phyloP scores from a whole-genome alignment of 1,140 invertebrate genomes.

The Teleopsis dalmanni region DNA sequence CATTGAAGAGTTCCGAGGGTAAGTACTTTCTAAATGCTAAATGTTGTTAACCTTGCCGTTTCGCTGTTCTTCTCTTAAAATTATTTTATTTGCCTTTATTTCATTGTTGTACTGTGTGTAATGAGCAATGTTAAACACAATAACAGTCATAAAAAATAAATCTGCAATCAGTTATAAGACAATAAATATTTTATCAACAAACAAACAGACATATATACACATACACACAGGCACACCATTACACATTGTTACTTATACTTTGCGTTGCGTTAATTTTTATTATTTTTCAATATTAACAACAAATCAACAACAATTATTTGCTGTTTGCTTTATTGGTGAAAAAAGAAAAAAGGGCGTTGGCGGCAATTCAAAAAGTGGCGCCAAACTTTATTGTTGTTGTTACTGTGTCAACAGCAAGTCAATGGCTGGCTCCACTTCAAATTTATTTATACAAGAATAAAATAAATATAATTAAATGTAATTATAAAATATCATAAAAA shows the following conservation, averaged over 20 bases:
- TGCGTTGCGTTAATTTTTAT: conserved; percentile 10
- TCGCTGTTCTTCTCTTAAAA: background rate
- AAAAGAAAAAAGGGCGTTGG: background rate
- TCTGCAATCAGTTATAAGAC: no score
- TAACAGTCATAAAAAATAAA: no score
- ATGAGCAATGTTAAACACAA: no score
- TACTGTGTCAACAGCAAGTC: conserved; percentile 3
- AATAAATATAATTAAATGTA: background rate
- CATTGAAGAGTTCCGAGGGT: conserved; percentile 44
- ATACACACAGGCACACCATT: no score
- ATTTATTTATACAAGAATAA: background rate
- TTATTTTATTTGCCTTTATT: background rate
- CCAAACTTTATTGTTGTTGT: conserved; percentile 5
- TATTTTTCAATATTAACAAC: conserved; percentile 13
- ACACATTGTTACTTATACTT: no score
- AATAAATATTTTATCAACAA: background rate
- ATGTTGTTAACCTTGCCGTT: background rate
- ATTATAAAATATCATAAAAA: conserved; percentile 1
- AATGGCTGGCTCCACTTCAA: background rate
- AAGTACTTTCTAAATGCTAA: conserved; percentile 15
- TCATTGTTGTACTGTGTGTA: no score
- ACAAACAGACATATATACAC: conserved; percentile 2
- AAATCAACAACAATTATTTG: conserved; percentile 5
- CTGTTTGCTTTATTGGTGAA: background rate
- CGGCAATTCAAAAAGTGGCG: conserved; percentile 5